Conservation (phyloP, 2,113 vertebrate species). For the Steatornis caripensis region DNA sequence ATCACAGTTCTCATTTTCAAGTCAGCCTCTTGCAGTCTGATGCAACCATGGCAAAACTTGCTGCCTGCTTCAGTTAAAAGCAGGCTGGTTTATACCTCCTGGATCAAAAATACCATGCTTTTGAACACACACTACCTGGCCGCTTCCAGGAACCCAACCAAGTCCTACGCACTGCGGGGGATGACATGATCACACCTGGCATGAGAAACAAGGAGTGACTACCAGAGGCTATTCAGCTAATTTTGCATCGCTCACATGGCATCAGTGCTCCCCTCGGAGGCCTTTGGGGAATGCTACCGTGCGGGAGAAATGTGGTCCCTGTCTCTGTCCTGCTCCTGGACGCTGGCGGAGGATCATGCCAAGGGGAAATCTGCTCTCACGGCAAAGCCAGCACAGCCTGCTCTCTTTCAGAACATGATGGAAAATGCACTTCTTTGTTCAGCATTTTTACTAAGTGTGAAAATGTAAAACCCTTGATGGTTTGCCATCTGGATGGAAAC, state of each 20-base stretch:
- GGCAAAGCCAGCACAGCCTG: neutral
- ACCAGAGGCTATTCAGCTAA: neutral
- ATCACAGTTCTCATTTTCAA: neutral
- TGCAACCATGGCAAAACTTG: neutral
- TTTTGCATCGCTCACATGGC: neutral
- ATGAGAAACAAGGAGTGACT: neutral
- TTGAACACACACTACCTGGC: neutral
- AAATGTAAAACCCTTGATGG: slow-evolving; percentile 54
- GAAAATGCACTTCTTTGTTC: slow-evolving; percentile 57
- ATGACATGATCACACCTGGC: neutral
- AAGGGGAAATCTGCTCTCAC: slow-evolving; percentile 19
- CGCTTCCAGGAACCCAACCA: neutral
- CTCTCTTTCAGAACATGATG: slow-evolving; percentile 33
- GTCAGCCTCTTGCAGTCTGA: neutral
- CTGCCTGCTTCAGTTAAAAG: neutral
- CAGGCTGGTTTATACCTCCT: neutral
- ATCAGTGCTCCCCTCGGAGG: neutral
- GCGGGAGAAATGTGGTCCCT: fast-evolving
- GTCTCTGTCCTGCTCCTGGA: neutral
- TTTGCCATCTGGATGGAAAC: slow-evolving; percentile 50
- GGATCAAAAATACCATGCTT: neutral
- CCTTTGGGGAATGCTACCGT: neutral
- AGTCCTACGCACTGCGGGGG: fast-evolving
- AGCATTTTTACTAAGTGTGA: slow-evolving; percentile 40
- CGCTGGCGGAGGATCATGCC: neutral